Evolutionary conservation across 1,140 invertebrate species (phyloP).

Genomic region (Cyphomyrmex costatus): DNA sequence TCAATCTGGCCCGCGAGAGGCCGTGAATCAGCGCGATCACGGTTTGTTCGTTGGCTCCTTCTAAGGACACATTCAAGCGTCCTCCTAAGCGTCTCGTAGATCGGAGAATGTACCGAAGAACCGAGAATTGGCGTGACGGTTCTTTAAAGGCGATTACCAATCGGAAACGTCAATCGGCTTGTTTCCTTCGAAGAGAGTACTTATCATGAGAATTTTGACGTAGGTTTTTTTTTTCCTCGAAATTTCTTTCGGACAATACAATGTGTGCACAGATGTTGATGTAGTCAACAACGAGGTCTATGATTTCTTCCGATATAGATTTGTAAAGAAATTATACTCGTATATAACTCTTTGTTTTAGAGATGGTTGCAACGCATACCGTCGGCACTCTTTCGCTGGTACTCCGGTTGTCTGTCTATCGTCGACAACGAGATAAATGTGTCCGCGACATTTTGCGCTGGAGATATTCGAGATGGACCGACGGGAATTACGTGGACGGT

Average conservation of each 20-base stretch:
- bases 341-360: neutral
- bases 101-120: too few relatives aligned
- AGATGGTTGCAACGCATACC: neutral
- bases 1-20: constrained; percentile 63
- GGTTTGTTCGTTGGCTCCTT: neutral
- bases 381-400: neutral
- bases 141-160: constrained; percentile 21
- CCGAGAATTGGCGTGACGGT: neutral
- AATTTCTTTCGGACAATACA: neutral
- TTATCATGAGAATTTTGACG: neutral
- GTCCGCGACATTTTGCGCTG: neutral
- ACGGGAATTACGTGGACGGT: constrained; percentile 19
- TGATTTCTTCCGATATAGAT: neutral
- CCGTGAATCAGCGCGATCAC: constrained; percentile 40
- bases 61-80: constrained; percentile 50
- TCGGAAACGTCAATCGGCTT: neutral
- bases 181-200: neutral
- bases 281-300: neutral
- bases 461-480: neutral
- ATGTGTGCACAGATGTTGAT: neutral
- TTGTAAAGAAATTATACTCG: neutral
- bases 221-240: too few relatives aligned
- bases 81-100: neutral
- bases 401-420: neutral
- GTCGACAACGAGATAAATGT: neutral